phyloP scores from a whole-genome alignment of 2,113 vertebrate species.

The Dromaius novaehollandiae region DNA sequence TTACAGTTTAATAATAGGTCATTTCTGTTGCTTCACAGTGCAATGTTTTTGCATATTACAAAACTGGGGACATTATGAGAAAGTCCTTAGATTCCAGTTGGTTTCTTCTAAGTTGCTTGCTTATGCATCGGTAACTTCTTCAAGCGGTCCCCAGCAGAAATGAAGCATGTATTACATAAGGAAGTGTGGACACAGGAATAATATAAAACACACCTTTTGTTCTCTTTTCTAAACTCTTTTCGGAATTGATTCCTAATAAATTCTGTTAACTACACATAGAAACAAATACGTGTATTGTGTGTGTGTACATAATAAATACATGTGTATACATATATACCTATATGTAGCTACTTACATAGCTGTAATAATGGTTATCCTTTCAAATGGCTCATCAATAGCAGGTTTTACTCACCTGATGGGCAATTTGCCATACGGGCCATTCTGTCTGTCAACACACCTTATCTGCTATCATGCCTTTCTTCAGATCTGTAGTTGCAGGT shows the following conservation, averaged over 20 bases:
- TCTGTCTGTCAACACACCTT: conserved; percentile 73
- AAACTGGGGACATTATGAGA: conserved; percentile 32
- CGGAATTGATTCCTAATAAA: neutral
- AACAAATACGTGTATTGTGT: neutral
- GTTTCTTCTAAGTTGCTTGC: conserved; percentile 36
- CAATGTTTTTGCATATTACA: neutral
- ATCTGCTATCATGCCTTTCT: conserved; percentile 76
- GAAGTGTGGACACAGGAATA: neutral
- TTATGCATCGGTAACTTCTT: neutral
- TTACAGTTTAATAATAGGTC: conserved; percentile 38
- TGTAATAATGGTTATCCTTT: conserved; percentile 43
- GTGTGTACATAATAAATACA: neutral
- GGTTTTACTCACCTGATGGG: conserved; percentile 77
- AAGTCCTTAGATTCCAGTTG: neutral
- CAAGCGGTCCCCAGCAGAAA: neutral
- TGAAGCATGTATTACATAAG: neutral
- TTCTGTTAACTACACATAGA: neutral
- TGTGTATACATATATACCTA: neutral
- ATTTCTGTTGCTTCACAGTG: conserved; percentile 34
- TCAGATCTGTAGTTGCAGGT: conserved; percentile 67
- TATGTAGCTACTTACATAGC: neutral
- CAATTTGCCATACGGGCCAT: conserved; percentile 69
- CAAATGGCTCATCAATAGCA: conserved; percentile 67
- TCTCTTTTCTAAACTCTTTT: neutral
- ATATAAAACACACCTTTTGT: neutral